A percentile compares a stretch with the other conserved stretches of the same genome.
These are phyloP conservation scores for Lasaia peninsularis DNA, from an alignment of 1,140 invertebrate species.

Conservation along the genomic window DNA sequence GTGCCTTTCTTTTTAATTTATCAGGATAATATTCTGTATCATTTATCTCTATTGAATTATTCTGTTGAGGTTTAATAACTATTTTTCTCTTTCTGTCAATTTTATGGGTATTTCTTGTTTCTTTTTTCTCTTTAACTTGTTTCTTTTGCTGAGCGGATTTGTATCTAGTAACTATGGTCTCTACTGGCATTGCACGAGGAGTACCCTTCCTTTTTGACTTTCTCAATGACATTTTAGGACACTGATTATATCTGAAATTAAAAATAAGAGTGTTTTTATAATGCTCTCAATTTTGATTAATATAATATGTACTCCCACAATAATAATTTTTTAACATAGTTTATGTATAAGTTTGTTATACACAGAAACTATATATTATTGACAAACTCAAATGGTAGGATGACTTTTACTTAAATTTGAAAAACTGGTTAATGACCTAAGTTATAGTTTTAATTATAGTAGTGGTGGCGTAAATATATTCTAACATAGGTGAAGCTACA, in stretches of 20 bases:
- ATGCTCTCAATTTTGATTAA: too few species aligned
- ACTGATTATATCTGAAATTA: not conserved
- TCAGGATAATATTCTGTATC: constrained; percentile 40
- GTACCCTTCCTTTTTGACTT: constrained; percentile 12
- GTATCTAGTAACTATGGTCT: constrained; percentile 44
- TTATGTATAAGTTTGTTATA: too few species aligned
- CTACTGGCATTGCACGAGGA: constrained; percentile 30
- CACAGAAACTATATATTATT: too few species aligned
- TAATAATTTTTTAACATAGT: too few species aligned
- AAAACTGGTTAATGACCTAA: too few species aligned
- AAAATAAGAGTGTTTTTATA: not conserved
- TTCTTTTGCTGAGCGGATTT: constrained; percentile 47
- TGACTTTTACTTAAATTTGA: too few species aligned
- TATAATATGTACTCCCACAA: too few species aligned
- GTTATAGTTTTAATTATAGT: too few species aligned
- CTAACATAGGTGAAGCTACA: too few species aligned
- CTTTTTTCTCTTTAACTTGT: constrained; percentile 20
- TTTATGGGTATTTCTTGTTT: constrained; percentile 17
- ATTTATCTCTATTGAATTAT: constrained; percentile 10
- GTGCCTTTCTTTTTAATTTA: constrained; percentile 34
- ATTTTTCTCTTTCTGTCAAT: not conserved
- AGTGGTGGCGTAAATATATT: too few species aligned
- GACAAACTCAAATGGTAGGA: too few species aligned
- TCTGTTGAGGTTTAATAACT: not conserved
- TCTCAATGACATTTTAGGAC: constrained; percentile 21